Base-by-base conservation (phyloP, 2,888 invertebrate species). In the Andrena haemorrhoa region DNA sequence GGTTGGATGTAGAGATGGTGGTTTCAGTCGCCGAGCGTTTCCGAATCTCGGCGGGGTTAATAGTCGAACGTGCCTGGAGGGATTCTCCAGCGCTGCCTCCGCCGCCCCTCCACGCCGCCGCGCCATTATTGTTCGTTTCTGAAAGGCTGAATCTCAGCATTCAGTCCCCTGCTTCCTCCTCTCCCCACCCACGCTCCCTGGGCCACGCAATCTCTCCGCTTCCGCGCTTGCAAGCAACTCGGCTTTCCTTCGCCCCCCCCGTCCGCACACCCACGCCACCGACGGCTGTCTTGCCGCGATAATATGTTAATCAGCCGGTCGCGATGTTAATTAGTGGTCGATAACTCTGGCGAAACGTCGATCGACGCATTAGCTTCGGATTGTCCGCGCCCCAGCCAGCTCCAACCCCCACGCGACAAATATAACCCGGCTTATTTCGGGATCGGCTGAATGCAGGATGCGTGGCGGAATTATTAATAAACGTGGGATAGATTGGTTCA, bases 251-350 rank as follows among this genome's bases (percentile, higher is more conserved):
- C 26, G 60, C 26, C 61, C 72, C 61, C 72, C 51, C 58, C 58
- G 26, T 2, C 5, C 29, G 26, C 33, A 3, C 31, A 3, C 53
- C 10, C 20, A 2, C 0, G 31, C 51, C 74, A 51, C 41, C 66
- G 66, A 33, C 75, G 89, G 78, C 90, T 91, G 91, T 83, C 87
- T 90, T 84, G 81, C 85, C 71, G 87, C 90, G 92, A 92, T 91
- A 91, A 91, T 91, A 92, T 91, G 92, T 89, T 92, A 92, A 92
- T 91, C 87, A 89, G 86, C 86, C 86, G 85, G 85, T 90, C 85
- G 85, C 85, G 85, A 89, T 90, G 89, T 90, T 92, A 92, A 91
- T 92, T 91, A 90, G 92, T 90, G 87, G 89, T 79, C 80, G 71
- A 61, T 79, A 79, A 63, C 85, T 60, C 71, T 75, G 79, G 72